Percentiles rank a stretch among this genome's conserved stretches.
These are phyloP conservation scores for Florisuga fusca DNA, from an alignment of 2,797 vertebrate genomes.

Conservation along the genomic window DNA sequence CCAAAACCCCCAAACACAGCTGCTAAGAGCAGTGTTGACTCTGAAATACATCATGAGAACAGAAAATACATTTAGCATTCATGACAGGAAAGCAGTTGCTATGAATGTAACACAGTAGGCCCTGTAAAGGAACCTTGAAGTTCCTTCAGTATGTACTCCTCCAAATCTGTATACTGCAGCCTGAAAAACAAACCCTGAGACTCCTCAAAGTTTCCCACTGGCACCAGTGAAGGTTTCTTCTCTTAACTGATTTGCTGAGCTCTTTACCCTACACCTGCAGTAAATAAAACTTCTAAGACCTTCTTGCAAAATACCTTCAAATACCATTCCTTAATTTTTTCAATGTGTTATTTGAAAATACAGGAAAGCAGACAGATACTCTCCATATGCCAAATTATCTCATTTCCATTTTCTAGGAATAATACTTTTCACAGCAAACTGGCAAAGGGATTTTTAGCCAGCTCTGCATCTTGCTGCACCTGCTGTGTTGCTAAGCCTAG, in stretches of 20 bases:
- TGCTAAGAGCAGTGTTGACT: neutral
- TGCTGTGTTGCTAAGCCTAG: neutral
- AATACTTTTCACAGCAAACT: neutral
- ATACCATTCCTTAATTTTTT: constrained; percentile 16
- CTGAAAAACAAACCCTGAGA: neutral
- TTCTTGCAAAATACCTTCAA: neutral
- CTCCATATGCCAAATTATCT: constrained; percentile 19
- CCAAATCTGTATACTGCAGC: neutral
- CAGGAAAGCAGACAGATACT: neutral
- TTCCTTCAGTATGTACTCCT: neutral
- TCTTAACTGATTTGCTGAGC: accelerated
- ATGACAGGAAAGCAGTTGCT: neutral
- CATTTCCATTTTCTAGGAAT: constrained; percentile 36
- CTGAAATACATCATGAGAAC: neutral
- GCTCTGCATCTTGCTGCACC: neutral
- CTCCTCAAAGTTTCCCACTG: neutral
- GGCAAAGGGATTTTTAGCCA: neutral
- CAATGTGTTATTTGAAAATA: neutral
- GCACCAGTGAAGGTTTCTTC: neutral
- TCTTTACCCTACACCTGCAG: neutral
- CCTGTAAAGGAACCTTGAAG: neutral
- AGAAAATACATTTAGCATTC: constrained; percentile 28
- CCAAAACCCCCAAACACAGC: neutral
- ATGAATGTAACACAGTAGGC: neutral
- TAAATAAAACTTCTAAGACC: neutral